A percentile compares a stretch with the other conserved stretches of the same genome.
These are phyloP conservation scores for Mesoligia furuncula DNA, from an alignment of 2,888 invertebrate genomes.

Conservation along the genomic window DNA sequence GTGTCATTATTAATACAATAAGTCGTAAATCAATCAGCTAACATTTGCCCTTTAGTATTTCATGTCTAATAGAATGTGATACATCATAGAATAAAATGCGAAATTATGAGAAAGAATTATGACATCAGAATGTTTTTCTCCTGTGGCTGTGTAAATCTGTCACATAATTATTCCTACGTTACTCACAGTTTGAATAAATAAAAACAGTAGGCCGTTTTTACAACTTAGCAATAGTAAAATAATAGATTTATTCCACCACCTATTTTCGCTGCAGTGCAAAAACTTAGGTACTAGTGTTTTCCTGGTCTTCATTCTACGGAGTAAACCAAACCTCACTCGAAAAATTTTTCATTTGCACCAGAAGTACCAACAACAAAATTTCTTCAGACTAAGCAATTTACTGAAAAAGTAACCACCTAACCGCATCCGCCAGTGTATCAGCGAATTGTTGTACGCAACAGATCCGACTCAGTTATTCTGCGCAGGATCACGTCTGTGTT, in stretches of 20 bases:
- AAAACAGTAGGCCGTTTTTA: conserved; percentile 9
- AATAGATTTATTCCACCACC: not conserved
- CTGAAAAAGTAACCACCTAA: conserved; percentile 24
- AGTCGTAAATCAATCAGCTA: conserved; percentile 57
- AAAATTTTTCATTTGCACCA: no score
- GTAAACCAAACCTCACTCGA: no score
- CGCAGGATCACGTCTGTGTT: conserved; percentile 78
- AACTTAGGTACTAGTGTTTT: not conserved
- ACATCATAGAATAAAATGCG: conserved; percentile 48
- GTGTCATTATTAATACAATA: conserved; percentile 65
- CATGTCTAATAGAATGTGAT: conserved; percentile 43
- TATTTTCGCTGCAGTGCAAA: not conserved
- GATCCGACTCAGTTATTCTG: conserved; percentile 71
- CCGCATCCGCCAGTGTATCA: conserved; percentile 60
- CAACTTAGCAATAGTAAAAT: not conserved
- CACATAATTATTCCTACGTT: not conserved
- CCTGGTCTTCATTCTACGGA: no score
- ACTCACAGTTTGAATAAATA: not conserved
- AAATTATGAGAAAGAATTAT: conserved; percentile 38
- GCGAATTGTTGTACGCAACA: conserved; percentile 70
- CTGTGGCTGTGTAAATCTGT: conserved; percentile 2
- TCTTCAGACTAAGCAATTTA: conserved; percentile 6
- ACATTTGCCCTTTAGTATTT: conserved; percentile 51
- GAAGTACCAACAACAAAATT: conserved; percentile 10
- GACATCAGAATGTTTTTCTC: conserved; percentile 21